Evolutionary conservation across 2,113 vertebrate genomes (phyloP), one percentile per base, ranked within the genome.

Genomic region (Gnathonemus echidnorhynchus): DNA sequence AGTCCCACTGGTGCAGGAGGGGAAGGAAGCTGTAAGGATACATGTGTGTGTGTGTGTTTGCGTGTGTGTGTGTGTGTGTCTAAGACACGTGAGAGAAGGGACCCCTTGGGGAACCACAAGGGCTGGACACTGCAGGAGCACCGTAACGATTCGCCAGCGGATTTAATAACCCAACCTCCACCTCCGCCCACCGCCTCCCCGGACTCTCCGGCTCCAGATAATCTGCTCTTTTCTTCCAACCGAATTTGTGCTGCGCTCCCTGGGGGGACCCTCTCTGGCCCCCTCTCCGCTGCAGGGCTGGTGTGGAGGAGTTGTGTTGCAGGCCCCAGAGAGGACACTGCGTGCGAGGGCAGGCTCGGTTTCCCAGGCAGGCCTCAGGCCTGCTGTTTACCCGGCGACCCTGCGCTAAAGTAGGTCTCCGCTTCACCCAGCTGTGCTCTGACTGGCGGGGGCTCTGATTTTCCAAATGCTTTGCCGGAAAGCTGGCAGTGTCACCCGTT

Each of bases 241-340:
- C 35, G 49, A 48, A 53, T 89, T 83, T 89, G 74, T 56, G 89
- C 89, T 56, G 49, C 11, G 10, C 31, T 83, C 89, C 89, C 89
- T 17, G 70, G 77, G 77, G 89, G 49, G 87, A 17, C 17, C 50
- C 49, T 11, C 31, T 89, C 74, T 35, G 48, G 77, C 89, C 74
- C 87, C 50, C 49, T 42, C 35, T 83, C 89, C 31, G 74, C 74
- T 83, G 74, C 70, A 84, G 88, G 88, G 88, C 48, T 77, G 83
- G 77, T 89, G 89, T 84, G 89, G 74, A 89, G 77, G 89, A 89
- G 89, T 89, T 56, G 31, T 80, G 88, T 66, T 89, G 39, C 62
- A 15, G 58, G 87, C 88, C 88, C 77, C 74, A 56, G 89, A 89
- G 89, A 89, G 89, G 50, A 84, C 49, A 31, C 3, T 42, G 77